phyloP scores from a whole-genome alignment of 2,797 vertebrate species.

The Pantherophis vulpinus region DNA sequence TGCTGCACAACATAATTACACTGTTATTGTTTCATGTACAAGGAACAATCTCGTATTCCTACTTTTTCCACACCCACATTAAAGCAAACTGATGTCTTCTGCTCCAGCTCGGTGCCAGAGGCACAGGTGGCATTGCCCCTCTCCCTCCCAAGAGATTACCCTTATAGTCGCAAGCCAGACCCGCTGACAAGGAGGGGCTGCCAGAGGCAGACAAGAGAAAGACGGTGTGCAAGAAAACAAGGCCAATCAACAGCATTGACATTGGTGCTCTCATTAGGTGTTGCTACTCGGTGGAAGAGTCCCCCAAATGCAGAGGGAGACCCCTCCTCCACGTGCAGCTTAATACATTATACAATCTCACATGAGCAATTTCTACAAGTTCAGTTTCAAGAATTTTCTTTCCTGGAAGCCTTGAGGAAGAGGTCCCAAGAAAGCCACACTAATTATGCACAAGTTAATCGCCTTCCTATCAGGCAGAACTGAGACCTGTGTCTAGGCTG shows the following conservation, averaged over 20 bases:
- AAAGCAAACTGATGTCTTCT: neutral
- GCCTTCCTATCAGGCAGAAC: neutral
- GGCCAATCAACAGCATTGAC: neutral
- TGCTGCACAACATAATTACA: constrained; percentile 75
- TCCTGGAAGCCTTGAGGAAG: too few species aligned
- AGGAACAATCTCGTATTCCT: accelerated
- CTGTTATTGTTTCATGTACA: neutral
- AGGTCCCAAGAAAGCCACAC: neutral
- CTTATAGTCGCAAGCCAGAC: too few species aligned
- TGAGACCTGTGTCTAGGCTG: neutral
- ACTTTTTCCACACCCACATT: neutral
- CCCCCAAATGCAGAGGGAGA: neutral
- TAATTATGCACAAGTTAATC: neutral
- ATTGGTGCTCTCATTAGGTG: accelerated
- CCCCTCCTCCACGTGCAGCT: neutral
- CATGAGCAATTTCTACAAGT: too few species aligned
- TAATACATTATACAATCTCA: neutral
- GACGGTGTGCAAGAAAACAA: neutral
- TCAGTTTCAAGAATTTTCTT: neutral
- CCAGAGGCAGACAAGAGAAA: neutral
- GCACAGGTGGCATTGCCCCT: neutral
- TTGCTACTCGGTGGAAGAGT: neutral
- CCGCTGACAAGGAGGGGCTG: neutral
- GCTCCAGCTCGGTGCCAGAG: neutral
- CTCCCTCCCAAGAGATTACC: neutral